A percentile compares a stretch with the other conserved stretches of the same genome.
These are phyloP conservation scores for Scolopax rusticola DNA, from an alignment of 2,797 vertebrate species.

Conservation along the genomic window DNA sequence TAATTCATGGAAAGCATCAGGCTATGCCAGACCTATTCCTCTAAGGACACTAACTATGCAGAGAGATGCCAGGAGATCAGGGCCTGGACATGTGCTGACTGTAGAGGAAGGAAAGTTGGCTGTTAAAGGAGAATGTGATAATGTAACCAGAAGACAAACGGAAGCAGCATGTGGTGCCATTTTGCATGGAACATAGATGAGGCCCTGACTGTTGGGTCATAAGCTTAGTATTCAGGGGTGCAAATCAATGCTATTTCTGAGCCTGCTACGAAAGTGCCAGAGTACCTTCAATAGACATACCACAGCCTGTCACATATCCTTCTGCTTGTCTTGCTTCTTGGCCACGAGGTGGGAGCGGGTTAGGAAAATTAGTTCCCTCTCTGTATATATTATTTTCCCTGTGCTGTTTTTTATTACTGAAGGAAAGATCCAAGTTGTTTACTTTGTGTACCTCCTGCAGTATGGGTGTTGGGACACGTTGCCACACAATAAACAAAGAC, in stretches of 20 bases:
- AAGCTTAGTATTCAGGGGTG: background rate
- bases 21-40: background rate
- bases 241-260: background rate
- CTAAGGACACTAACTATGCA: background rate
- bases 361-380: background rate
- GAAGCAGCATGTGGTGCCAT: background rate
- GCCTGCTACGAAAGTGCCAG: background rate
- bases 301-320: rapidly evolving
- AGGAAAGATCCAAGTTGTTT: background rate
- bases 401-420: background rate
- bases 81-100: background rate
- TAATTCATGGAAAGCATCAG: background rate
- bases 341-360: background rate
- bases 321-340: background rate
- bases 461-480: background rate
- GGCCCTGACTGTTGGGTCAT: background rate
- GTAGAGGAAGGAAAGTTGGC: background rate
- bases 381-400: background rate
- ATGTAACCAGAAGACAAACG: background rate
- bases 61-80: background rate
- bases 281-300: background rate
- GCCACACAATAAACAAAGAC: background rate
- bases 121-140: background rate
- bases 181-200: background rate
- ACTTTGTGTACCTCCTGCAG: background rate